phyloP scores from a whole-genome alignment of 2,113 vertebrate species.

The Parotia lawesii region DNA sequence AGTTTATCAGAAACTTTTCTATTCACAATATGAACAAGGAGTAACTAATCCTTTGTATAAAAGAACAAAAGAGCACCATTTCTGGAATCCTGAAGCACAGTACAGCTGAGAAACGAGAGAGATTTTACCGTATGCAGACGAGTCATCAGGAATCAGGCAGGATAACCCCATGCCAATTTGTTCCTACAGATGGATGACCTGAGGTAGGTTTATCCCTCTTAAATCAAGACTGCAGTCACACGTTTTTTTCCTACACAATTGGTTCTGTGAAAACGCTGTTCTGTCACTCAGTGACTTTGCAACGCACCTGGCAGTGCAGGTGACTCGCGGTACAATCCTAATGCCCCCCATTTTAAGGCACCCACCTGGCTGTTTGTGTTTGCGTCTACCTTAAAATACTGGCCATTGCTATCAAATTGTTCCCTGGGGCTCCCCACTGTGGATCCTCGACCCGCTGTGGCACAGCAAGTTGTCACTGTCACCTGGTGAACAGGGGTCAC shows the following conservation, averaged over 20 bases:
- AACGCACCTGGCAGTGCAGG: neutral
- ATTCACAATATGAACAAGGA: conserved; percentile 89
- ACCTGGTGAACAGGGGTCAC: neutral
- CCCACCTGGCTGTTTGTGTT: conserved; percentile 44
- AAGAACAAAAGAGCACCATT: conserved; percentile 79
- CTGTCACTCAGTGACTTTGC: conserved; percentile 44
- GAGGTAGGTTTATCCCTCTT: conserved; percentile 78
- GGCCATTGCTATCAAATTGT: neutral
- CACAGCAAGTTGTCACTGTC: neutral
- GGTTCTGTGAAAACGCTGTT: neutral
- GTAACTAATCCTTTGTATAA: conserved; percentile 73
- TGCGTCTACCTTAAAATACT: conserved; percentile 52
- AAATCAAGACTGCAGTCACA: conserved; percentile 38
- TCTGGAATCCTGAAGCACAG: conserved; percentile 78
- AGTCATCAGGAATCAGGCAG: neutral
- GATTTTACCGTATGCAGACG: conserved; percentile 19
- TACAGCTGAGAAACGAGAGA: conserved; percentile 46
- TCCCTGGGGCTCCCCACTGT: neutral
- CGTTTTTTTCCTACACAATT: neutral
- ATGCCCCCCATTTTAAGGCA: conserved; percentile 74
- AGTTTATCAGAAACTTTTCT: conserved; percentile 79
- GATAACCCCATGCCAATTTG: conserved; percentile 28
- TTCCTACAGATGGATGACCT: conserved; percentile 62
- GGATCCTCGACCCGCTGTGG: neutral
- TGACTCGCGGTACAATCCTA: neutral